Percentiles rank a stretch among this genome's conserved stretches.
Evolutionary conservation across 2,797 vertebrate genomes (phyloP).

Genomic region (Propithecus deckenii): DNA sequence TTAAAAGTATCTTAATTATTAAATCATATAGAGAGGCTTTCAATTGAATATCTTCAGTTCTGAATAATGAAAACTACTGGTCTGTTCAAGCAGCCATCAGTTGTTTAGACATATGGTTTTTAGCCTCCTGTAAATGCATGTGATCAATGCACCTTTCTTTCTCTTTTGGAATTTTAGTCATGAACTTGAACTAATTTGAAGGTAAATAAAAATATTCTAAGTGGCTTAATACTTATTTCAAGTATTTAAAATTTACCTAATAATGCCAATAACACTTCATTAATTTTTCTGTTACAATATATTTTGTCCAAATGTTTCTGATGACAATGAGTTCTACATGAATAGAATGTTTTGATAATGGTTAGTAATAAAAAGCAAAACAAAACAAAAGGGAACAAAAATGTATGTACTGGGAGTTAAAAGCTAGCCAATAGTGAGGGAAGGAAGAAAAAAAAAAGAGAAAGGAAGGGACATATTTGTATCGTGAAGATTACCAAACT

Average conservation of each 20-base stretch:
- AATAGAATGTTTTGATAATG: neutral
- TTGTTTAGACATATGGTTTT: neutral
- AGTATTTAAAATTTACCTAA: neutral
- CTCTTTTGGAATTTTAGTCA: constrained; percentile 2
- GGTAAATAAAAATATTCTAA: constrained; percentile 4
- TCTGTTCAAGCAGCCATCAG: neutral
- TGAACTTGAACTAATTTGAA: neutral
- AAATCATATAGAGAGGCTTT: neutral
- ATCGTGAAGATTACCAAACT: neutral
- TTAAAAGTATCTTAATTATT: constrained; percentile 14
- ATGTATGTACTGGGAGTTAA: neutral
- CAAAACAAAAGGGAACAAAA: neutral
- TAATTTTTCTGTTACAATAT: neutral
- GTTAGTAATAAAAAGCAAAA: neutral
- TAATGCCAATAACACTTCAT: neutral
- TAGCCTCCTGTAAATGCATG: neutral
- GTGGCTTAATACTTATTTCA: constrained; percentile 13
- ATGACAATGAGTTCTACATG: neutral
- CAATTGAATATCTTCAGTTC: neutral
- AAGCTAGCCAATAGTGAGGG: neutral
- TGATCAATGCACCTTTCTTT: neutral
- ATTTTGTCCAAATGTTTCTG: constrained; percentile 25
- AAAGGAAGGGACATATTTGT: neutral
- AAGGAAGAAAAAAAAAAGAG: neutral
- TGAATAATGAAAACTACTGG: neutral